Percentiles rank a stretch among this genome's conserved stretches.
phyloP scores from a whole-genome alignment of 1,140 invertebrate species.

The Mercenaria mercenaria region DNA sequence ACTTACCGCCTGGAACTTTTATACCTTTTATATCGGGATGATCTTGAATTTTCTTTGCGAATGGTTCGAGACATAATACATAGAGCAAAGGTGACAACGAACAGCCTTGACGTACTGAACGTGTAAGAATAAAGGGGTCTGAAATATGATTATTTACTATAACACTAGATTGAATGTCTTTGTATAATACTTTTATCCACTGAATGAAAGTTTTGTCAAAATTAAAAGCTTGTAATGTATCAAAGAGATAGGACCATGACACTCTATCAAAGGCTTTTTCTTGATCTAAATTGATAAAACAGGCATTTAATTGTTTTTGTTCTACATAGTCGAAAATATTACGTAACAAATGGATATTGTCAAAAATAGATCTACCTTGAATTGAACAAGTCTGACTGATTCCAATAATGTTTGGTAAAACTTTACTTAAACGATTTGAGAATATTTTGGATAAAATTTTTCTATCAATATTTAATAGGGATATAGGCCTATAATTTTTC shows the following conservation, averaged over 20 bases:
- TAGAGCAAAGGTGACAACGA: conserved; percentile 85
- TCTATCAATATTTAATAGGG: conserved; percentile 42
- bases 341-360: conserved; percentile 72
- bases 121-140: conserved; percentile 74
- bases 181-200: conserved; percentile 73
- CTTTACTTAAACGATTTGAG: conserved; percentile 47
- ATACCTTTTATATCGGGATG: conserved; percentile 70
- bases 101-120: conserved; percentile 85
- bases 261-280: conserved; percentile 74
- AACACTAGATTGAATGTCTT: conserved; percentile 65
- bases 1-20: conserved; percentile 63
- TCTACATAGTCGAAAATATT: conserved; percentile 70
- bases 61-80: conserved; percentile 84
- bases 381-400: neutral
- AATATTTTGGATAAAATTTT: conserved; percentile 71
- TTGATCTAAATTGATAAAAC: conserved; percentile 71
- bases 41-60: conserved; percentile 62
- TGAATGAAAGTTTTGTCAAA: conserved; percentile 70
- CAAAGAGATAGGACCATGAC: conserved; percentile 69
- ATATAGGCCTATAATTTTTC: conserved; percentile 63
- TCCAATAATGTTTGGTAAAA: conserved; percentile 38
- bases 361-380: conserved; percentile 69
- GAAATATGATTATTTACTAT: conserved; percentile 76
- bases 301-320: conserved; percentile 61
- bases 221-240: conserved; percentile 61